These are phyloP conservation scores for Scomber scombrus DNA, from an alignment of 2,113 vertebrate genomes.

Conservation along the genomic window DNA sequence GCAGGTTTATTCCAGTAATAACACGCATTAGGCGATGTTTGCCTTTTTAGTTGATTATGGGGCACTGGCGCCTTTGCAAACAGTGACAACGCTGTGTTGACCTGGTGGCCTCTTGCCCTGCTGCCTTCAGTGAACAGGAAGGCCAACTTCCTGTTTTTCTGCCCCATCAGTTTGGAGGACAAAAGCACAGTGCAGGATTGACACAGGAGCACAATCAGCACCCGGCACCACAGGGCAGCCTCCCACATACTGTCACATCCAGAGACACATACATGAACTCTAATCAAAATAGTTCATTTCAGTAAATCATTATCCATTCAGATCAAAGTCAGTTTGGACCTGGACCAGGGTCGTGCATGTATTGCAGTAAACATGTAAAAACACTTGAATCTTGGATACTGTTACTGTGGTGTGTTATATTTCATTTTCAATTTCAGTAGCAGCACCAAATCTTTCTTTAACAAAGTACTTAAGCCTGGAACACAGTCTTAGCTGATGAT, in stretches of 20 bases:
- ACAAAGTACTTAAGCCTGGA: no score
- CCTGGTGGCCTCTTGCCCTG: constrained; percentile 55
- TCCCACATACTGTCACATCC: background rate
- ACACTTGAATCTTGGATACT: background rate
- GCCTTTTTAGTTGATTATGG: constrained; percentile 12
- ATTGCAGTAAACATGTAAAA: background rate
- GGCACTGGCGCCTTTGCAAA: constrained; percentile 15
- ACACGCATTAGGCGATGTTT: constrained; percentile 42
- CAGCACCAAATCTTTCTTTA: background rate
- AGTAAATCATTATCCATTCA: constrained; percentile 29
- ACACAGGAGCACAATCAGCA: constrained; percentile 56
- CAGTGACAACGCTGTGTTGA: constrained; percentile 33
- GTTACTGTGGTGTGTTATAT: no score
- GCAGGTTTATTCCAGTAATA: constrained; percentile 35
- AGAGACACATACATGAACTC: constrained; percentile 4
- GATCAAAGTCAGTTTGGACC: constrained; percentile 1
- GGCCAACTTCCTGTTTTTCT: constrained; percentile 84
- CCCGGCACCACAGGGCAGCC: background rate
- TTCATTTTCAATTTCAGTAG: background rate
- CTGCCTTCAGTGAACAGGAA: constrained; percentile 77
- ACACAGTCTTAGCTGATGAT: no score
- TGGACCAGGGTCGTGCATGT: background rate
- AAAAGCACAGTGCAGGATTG: constrained; percentile 59
- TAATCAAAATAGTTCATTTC: background rate
- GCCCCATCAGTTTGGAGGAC: constrained; percentile 64